Percentiles rank a stretch among this genome's conserved stretches.
These are phyloP conservation scores for Ornithoptera priamus DNA, from an alignment of 2,888 invertebrate genomes.

Conservation along the genomic window DNA sequence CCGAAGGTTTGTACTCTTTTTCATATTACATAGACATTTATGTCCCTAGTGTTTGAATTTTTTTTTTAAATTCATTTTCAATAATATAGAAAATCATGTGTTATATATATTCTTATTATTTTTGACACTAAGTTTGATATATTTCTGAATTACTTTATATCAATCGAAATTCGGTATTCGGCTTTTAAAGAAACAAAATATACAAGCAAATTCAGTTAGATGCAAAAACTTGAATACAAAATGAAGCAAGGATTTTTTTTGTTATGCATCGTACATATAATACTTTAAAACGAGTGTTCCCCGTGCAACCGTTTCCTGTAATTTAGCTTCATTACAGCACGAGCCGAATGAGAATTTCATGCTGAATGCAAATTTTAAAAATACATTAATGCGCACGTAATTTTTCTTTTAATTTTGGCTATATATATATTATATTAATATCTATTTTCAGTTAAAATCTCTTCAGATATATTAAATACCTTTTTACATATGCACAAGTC, in stretches of 20 bases:
- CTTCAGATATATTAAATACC: background rate
- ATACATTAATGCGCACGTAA: background rate
- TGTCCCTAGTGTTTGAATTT: too few relatives aligned
- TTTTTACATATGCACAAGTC: background rate
- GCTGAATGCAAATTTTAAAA: constrained; percentile 1
- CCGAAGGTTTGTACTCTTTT: too few relatives aligned
- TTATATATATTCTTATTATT: too few relatives aligned
- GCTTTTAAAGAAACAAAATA: too few relatives aligned
- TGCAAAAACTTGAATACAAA: background rate
- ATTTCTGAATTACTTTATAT: too few relatives aligned
- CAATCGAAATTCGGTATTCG: too few relatives aligned
- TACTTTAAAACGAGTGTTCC: background rate
- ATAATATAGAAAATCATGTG: too few relatives aligned
- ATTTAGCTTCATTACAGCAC: constrained; percentile 2
- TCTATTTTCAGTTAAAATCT: background rate
- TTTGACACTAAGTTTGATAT: too few relatives aligned
- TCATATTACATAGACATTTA: too few relatives aligned
- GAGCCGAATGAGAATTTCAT: background rate
- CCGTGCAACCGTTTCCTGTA: background rate
- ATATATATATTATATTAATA: background rate
- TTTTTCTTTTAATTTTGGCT: background rate
- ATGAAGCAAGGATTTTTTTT: background rate
- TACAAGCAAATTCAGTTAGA: too few relatives aligned
- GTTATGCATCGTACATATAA: background rate
- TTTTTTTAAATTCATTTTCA: too few relatives aligned